Evolutionary conservation across 2,113 vertebrate genomes (phyloP), one percentile per base, ranked within the genome.

Genomic region (Sceloporus tristichus): DNA sequence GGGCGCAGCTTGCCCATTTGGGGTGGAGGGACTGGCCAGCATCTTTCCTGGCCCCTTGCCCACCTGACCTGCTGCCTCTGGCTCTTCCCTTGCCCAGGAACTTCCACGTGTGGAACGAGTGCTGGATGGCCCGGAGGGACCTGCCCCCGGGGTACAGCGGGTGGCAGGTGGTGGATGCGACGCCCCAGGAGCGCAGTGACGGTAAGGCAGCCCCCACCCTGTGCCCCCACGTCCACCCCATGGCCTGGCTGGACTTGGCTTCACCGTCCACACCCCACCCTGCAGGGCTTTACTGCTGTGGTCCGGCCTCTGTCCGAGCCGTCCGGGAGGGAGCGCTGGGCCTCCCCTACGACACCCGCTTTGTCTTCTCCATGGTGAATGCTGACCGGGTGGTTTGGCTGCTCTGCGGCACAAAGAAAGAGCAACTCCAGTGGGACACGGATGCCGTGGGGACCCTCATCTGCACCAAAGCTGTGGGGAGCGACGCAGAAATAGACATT

Each of bases 331-430:
- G 96, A 8, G 95, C 96, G 3, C 83, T 96, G 38, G 85, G 94
- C 1, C 88, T 96, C 66, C 88, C 77, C 59, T 95, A 95, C 0
- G 95, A 97, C 40, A 90, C 93, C 0, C 87, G 91, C n/a, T 97
- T 96, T 9, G 91, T 85, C 2, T 97, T 96, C 68, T 93, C 96
- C 29, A 96, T 96, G 95, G 96, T 97, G 82, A 97, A 97, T 9
- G 96, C 95, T 0, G 97, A 98, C 93, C 92, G 94, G 1, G 86
- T 97, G n/a, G 91, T 93, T 56, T 98, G 97, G 98, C 89, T 96
- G 71, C 85, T 97, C 2, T 82, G 65, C 0, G 87, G 79, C 0
- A 91, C 96, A 1, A 95, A 94, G 0, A 94, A 94, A 56, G 91
- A 96, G 91, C 94, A 90, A 62, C 92, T 96, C 38, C 90, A 95